phyloP scores from a whole-genome alignment of 2,888 invertebrate genomes.

The Agriopis aurantiaria region DNA sequence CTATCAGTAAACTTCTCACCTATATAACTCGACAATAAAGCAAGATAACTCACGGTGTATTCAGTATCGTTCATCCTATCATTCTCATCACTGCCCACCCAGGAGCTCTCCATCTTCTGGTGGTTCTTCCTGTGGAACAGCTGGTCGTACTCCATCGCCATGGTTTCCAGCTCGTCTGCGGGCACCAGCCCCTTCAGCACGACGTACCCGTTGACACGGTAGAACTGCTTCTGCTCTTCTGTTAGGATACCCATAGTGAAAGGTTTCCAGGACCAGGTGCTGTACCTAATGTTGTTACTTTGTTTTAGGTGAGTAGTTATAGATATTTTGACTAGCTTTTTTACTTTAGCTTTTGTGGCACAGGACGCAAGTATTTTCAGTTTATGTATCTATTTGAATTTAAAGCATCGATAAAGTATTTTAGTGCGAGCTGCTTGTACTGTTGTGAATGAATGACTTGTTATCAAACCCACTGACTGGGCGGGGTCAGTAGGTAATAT shows the following conservation, averaged over 20 bases:
- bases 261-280: too few species aligned
- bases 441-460: neutral
- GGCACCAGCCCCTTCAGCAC: slow-evolving; percentile 77
- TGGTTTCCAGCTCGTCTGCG: slow-evolving; percentile 71
- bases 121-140: slow-evolving; percentile 81
- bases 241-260: slow-evolving; percentile 71
- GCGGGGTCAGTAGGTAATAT: slow-evolving; percentile 3
- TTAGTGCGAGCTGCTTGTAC: neutral
- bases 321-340: too few species aligned
- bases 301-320: neutral
- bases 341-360: too few species aligned
- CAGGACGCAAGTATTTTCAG: neutral
- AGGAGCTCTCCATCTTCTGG: slow-evolving; percentile 82
- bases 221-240: slow-evolving; percentile 77
- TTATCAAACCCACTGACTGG: slow-evolving; percentile 2
- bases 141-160: slow-evolving; percentile 80
- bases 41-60: slow-evolving; percentile 58
- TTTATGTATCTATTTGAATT: neutral
- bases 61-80: slow-evolving; percentile 58
- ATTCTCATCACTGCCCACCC: slow-evolving; percentile 80
- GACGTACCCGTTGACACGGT: slow-evolving; percentile 84
- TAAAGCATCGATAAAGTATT: neutral
- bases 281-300: neutral
- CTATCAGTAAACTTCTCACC: too few species aligned
- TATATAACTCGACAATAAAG: neutral